phyloP scores from a whole-genome alignment of 1,140 invertebrate genomes.

The Zaprionus kolodkinae region DNA sequence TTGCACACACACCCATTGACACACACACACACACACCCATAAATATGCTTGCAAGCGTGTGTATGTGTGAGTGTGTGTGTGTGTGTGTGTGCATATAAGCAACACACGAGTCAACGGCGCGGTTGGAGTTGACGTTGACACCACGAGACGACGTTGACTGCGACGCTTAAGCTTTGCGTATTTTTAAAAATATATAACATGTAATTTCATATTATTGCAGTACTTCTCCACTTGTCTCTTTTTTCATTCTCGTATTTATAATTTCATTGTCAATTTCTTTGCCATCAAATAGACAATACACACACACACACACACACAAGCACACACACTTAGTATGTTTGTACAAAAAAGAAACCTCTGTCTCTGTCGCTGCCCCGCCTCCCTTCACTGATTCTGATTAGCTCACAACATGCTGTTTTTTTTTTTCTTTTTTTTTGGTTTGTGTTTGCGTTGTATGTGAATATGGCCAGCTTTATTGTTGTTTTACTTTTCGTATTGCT shows the following conservation, averaged over 20 bases:
- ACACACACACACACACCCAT: constrained; percentile 2
- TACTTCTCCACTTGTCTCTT: constrained; percentile 6
- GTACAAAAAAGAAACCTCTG: constrained; percentile 27
- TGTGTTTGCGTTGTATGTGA: constrained; percentile 36
- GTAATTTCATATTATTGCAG: constrained; percentile 29
- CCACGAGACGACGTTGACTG: constrained; percentile 46
- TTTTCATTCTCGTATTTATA: constrained; percentile 8
- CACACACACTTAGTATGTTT: constrained; percentile 6
- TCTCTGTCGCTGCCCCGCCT: constrained; percentile 4
- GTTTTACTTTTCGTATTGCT: constrained; percentile 56
- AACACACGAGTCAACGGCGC: constrained; percentile 20
- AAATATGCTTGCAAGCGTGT: constrained; percentile 4
- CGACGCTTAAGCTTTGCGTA: constrained; percentile 35
- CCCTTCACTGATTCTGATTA: constrained; percentile 51
- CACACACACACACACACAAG: not conserved
- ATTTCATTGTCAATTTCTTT: constrained; percentile 27
- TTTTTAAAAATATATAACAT: constrained; percentile 45
- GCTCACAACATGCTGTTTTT: constrained; percentile 55
- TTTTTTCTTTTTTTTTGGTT: constrained; percentile 30
- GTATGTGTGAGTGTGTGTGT: constrained; percentile 4
- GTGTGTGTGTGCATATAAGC: constrained; percentile 9
- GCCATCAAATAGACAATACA: constrained; percentile 7
- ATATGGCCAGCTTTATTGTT: constrained; percentile 58
- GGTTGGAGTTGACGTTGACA: constrained; percentile 51
- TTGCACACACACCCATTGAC: constrained; percentile 8